These are phyloP conservation scores for Pentamera pediparva DNA, from an alignment of 53 echinoderm and acorn worm species.

Conservation along the genomic window DNA sequence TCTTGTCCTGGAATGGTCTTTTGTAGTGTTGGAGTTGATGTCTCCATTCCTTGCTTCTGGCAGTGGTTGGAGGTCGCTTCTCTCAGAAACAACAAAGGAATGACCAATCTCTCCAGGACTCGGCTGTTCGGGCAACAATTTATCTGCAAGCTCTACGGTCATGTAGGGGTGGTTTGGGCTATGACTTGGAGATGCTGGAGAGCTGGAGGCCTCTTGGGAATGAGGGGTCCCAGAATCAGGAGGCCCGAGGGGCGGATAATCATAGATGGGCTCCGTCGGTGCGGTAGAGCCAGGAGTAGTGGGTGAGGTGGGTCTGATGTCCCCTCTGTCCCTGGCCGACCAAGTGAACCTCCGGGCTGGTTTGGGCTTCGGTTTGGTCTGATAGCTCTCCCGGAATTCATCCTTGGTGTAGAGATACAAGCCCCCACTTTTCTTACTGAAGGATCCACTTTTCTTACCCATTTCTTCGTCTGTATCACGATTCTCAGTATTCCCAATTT, in stretches of 20 bases:
- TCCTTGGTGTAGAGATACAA: constrained; percentile 18
- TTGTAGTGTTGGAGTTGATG: not conserved
- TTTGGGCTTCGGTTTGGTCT: constrained; percentile 2
- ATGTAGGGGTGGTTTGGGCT: not conserved
- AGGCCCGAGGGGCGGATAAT: no score
- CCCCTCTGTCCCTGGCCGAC: no score
- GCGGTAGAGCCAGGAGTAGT: no score
- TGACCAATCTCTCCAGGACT: not conserved
- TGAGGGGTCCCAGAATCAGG: no score
- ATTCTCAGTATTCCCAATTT: no score
- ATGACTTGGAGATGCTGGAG: not conserved
- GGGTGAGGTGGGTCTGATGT: no score
- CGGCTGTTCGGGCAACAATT: not conserved
- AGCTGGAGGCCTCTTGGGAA: no score
- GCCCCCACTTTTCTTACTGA: constrained; percentile 21
- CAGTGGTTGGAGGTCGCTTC: not conserved
- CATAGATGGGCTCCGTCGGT: no score
- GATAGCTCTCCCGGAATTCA: constrained; percentile 16
- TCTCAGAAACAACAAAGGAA: constrained; percentile 5
- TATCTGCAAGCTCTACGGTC: not conserved
- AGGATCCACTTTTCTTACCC: constrained; percentile 29
- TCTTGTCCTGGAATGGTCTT: not conserved
- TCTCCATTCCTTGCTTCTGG: not conserved
- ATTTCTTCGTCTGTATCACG: not conserved
- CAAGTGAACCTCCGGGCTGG: not conserved